These are phyloP conservation scores for Nasonia oneida DNA, from an alignment of 2,888 invertebrate genomes.

Conservation along the genomic window DNA sequence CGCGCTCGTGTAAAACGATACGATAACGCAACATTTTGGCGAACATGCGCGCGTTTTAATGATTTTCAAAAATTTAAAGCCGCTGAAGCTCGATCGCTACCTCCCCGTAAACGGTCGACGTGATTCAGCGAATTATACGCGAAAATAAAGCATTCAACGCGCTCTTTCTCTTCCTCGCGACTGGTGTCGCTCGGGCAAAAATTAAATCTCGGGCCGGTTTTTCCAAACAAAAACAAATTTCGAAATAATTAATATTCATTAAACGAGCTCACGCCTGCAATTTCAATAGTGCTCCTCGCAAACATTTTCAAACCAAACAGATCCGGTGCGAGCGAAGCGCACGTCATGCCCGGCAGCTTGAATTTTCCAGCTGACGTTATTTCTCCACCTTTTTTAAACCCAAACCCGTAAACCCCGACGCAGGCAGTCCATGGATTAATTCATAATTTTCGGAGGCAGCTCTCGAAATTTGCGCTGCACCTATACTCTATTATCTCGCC, in stretches of 20 bases:
- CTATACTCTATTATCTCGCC: neutral
- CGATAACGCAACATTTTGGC: neutral
- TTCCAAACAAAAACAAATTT: slow-evolving; percentile 1
- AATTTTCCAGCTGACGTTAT: slow-evolving; percentile 1
- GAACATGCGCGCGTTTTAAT: too few relatives aligned
- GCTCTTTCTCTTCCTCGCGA: neutral
- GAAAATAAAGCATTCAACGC: neutral
- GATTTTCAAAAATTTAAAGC: too few relatives aligned
- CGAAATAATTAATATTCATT: slow-evolving; percentile 3
- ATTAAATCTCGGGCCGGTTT: neutral
- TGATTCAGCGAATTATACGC: neutral
- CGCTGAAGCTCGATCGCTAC: neutral
- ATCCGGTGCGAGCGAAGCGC: neutral
- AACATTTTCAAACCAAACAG: slow-evolving; percentile 14
- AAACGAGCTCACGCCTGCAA: neutral
- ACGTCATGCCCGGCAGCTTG: neutral
- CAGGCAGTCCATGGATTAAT: neutral
- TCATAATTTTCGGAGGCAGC: neutral
- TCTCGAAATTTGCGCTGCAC: neutral
- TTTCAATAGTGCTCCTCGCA: neutral
- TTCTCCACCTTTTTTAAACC: neutral
- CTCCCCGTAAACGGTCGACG: neutral
- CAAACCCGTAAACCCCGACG: too few relatives aligned
- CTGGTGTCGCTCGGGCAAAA: neutral
- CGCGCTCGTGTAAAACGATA: neutral